phyloP scores from a whole-genome alignment of 1,140 invertebrate species.

The Heliconius melpomene region DNA sequence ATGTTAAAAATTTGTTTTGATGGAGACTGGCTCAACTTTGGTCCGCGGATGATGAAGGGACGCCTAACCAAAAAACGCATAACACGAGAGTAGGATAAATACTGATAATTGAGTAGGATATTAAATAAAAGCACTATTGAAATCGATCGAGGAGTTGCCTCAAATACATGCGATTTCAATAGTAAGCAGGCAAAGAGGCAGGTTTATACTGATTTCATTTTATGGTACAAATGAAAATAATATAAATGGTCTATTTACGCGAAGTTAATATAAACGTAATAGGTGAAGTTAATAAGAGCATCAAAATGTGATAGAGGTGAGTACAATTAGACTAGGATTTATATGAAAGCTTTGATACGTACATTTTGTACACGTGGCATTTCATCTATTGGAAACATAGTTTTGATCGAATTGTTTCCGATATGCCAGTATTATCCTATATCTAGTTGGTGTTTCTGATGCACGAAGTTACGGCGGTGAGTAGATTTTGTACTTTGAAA shows the following conservation, averaged over 20 bases:
- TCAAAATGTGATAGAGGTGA: background rate
- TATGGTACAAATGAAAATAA: background rate
- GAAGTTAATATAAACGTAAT: background rate
- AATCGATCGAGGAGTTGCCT: background rate
- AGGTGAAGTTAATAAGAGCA: background rate
- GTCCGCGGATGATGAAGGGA: background rate
- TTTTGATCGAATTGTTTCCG: background rate
- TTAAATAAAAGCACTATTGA: background rate
- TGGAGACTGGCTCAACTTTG: conserved; percentile 2
- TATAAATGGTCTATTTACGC: background rate
- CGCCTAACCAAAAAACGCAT: background rate
- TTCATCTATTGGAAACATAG: background rate
- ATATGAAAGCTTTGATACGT: background rate
- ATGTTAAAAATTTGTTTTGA: background rate
- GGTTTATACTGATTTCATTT: background rate
- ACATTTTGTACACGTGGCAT: background rate
- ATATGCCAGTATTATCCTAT: background rate
- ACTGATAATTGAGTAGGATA: background rate
- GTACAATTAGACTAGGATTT: conserved; percentile 2
- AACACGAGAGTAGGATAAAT: background rate
- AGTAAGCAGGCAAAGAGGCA: background rate
- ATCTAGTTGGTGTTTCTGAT: background rate
- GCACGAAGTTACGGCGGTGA: background rate
- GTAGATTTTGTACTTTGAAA: conserved; percentile 3
- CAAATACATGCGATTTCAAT: background rate